Base-by-base conservation (phyloP, 2,888 invertebrate species). In the Drosophila prolongata region DNA sequence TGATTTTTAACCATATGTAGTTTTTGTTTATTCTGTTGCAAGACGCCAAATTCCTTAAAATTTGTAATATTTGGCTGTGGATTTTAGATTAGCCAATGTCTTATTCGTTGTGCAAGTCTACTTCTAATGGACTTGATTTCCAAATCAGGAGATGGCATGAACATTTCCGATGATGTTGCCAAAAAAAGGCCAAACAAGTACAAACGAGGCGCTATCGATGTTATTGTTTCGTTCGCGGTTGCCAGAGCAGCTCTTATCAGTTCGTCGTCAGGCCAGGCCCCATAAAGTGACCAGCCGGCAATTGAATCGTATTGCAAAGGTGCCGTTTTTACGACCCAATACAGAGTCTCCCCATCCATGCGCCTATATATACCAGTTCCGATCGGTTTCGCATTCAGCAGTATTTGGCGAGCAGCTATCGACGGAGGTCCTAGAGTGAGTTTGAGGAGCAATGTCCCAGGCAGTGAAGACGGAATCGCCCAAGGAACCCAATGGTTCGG, bases 291-390 rank as follows among this genome's bases (percentile, higher is more conserved):
- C 75, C 57, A 42, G 69, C 30, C 75, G 64, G 50, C 62, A 73
- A 78, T 83, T 74, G 57, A 52, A 47, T 66, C 66, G 50, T 30
- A 30, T 9, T 30, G 30, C 44, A 77, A 75, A 75, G 77, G 73
- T 78, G 78, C 70, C 73, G 87, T 78, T 71, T 80, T 80, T 78
- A 81, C 69, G 73, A 72, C 67, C 49, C 61, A 56, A 60, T 34
- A 65, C 54, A 70, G 52, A 49, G 58, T 34, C 70, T 70, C 53
- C 49, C 16, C 58, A 49, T 54, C 70, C 52, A 69, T n/a, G 19
- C 14, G 53, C 43, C 71, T 60, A 80, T 72, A 58, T 69, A 55
- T 66, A 69, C 10, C 65, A 56, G 19, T 61, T 46, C 37, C 56
- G 56, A 43, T 47, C 61, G 14, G 42, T 55, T 24, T 14, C 44